Conservation (phyloP, 2,888 invertebrate species). For the Ichneumon xanthorius region DNA sequence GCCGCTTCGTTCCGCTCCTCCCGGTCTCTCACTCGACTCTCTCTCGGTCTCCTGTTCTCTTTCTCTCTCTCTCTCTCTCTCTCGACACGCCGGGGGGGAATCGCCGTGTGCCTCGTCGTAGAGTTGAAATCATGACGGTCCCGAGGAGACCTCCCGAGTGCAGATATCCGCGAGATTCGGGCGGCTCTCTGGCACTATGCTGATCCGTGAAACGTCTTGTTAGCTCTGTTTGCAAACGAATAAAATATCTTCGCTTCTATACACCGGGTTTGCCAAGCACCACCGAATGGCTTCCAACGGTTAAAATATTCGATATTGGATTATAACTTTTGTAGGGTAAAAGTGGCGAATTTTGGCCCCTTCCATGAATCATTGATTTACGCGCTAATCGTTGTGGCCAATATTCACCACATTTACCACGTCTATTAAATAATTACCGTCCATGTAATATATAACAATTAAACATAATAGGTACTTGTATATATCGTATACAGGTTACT, state of each 20-base stretch:
- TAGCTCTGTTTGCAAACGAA: constrained; percentile 77
- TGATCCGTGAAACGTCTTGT: constrained; percentile 83
- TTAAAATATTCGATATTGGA: background rate
- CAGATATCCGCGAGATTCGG: constrained; percentile 71
- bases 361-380: too few species aligned
- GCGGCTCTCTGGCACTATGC: constrained; percentile 75
- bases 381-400: too few species aligned
- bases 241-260: constrained; percentile 66
- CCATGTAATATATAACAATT: background rate
- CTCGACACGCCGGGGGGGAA: constrained; percentile 43
- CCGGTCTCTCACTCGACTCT: constrained; percentile 73
- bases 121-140: constrained; percentile 74
- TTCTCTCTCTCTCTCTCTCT: constrained; percentile 16
- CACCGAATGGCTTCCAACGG: background rate
- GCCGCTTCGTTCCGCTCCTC: constrained; percentile 67
- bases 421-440: background rate
- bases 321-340: too few species aligned
- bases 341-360: too few species aligned
- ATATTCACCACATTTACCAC: background rate
- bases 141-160: constrained; percentile 79
- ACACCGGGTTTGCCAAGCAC: background rate
- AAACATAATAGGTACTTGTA: background rate
- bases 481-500: too few species aligned
- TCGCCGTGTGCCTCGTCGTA: constrained; percentile 47
- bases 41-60: constrained; percentile 41